Base-by-base conservation (phyloP, 2,113 vertebrate genomes). In the Pao palembangensis region DNA sequence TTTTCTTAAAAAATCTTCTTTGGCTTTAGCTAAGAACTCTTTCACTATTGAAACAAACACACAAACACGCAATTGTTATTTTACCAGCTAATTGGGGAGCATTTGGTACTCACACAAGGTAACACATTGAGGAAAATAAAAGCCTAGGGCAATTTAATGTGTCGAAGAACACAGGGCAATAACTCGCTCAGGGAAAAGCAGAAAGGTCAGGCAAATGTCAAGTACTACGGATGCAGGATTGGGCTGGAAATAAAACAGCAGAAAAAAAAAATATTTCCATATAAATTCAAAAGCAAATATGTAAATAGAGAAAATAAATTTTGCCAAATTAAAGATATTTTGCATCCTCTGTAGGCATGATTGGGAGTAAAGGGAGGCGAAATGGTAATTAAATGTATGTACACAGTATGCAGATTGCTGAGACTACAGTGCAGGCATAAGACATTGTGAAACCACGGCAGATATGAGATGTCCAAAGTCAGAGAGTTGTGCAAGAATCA, bases 11-110 rank as follows among this genome's bases (percentile, higher is more conserved):
- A 99, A 99, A 86, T 99, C 97, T 93, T 99, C 96, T 98, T 98
- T 98, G 93, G 97, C 96, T 95, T 96, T 97, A 88, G 94, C 95
- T 94, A 99, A 92, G 90, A 97, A 96, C 85, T 99, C 96, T 94
- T 98, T 99, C 95, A 99, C 96, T 99, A 85, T 76, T 91, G 91
- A 73, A 58, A 31, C 81, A 44, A 55, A 5, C 28, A 28, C 46
- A 8, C 7, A 41, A 67, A 21, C 28, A 18, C 51, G 55, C n/a
- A n/a, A 15, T 61, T 28, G 59, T 17, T 6, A 57, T 51, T n/a
- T 47, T 53, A 47, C 8, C 34, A 38, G 34, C 34, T 38, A 38
- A 11, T 38, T 38, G 34, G 3, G 47, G 18, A 18, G 8, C 17
- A 4, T 8, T n/a, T 49, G 47, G 19, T 10, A 51, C 51, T 14